Conservation (phyloP, 2,888 invertebrate genomes). For the Leptopilina drosophilae region DNA sequence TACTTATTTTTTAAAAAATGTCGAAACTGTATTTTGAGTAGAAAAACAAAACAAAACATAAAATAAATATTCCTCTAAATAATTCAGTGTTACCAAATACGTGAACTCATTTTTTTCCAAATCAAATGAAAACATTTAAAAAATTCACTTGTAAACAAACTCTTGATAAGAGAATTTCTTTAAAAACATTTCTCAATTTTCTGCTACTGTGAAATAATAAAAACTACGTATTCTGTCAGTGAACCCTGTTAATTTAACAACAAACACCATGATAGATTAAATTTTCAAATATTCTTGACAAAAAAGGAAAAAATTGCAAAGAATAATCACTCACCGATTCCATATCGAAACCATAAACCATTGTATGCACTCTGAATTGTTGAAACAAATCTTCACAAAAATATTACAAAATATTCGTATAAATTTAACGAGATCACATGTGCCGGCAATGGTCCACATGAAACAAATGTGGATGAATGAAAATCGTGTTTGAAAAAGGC, state of each 20-base stretch:
- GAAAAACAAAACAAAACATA: neutral
- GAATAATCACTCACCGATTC: constrained; percentile 69
- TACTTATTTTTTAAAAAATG: too few relatives aligned
- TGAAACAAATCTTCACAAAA: constrained; percentile 34
- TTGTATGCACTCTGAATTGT: constrained; percentile 53
- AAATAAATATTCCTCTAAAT: neutral
- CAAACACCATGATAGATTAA: neutral
- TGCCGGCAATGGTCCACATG: constrained; percentile 23
- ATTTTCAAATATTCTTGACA: neutral
- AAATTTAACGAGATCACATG: neutral
- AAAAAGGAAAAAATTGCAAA: neutral
- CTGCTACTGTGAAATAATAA: too few relatives aligned
- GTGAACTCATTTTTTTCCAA: neutral
- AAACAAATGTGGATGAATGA: constrained; percentile 13
- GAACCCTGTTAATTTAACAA: too few relatives aligned
- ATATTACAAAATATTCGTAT: neutral
- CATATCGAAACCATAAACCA: constrained; percentile 74
- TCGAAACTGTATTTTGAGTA: neutral
- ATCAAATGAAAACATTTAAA: neutral
- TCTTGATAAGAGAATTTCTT: constrained; percentile 20
- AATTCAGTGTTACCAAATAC: neutral
- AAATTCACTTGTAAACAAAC: constrained; percentile 16
- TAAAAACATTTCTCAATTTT: constrained; percentile 11
- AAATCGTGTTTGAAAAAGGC: neutral
- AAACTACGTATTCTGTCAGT: too few relatives aligned